Base-by-base conservation (phyloP, 2,888 invertebrate species). In the Seira musarum region DNA sequence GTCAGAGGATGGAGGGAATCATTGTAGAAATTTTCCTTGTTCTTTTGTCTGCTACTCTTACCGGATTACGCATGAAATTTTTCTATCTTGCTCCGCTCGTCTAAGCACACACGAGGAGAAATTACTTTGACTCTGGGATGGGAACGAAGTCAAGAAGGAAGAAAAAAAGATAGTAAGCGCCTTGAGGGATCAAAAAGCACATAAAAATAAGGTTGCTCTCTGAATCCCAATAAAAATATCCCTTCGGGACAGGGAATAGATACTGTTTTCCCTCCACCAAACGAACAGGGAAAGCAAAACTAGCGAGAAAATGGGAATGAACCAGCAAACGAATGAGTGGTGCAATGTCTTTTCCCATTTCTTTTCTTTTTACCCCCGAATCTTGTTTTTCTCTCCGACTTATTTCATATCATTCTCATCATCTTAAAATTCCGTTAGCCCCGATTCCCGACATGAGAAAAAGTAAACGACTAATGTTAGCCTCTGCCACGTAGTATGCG, bases 141-240 rank as follows among this genome's bases (percentile, higher is more conserved):
- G 21, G 19, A 69, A 57, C 57, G 53, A 53, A 69, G 69, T 69
- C 24, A n/a, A n/a, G n/a, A n/a, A n/a, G n/a, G n/a, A n/a, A 40
- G 13, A 40, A 13, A 40, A 40, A 8, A 69, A 57, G 40, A 66
- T 40, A 53, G 22, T 69, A 40, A 40, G 40, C 40, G 69, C 71
- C 78, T 71, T n/a, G 2, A 67, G 71, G 78, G 78, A 78, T 78
- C 57, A 71, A 30, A 40, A 70, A 70, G 57, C 40, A 35, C 61
- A 78, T 78, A 71, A 78, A 40, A 78, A 78, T 78, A 78, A 71
- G 71, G 71, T 71, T 71, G 71, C 61, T 66, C 78, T 71, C 78
- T 57, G 71, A 78, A 78, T 78, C 71, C 66, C 65, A 78, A 78
- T 78, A 78, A 78, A 78, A 78, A 66, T 71, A 65, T 53, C 57